Base-by-base conservation (phyloP, 2,888 invertebrate genomes). In the Dromius quadrimaculatus region DNA sequence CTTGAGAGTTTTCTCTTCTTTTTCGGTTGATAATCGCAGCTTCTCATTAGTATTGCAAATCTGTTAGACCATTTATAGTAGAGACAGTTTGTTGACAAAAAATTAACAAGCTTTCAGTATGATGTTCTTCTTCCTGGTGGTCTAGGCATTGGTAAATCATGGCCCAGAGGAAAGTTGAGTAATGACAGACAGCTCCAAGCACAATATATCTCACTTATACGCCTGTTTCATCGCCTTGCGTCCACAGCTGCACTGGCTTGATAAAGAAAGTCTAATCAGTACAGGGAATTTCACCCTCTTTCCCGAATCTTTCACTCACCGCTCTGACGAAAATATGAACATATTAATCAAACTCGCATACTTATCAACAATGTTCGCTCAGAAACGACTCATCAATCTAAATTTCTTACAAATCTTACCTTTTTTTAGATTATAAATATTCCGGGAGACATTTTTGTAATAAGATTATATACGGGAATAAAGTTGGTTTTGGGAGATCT, bases 171-270 rank as follows among this genome's bases (percentile, higher is more conserved):
- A 75, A 76, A 75, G 76, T 78, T 81, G 80, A 80, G 78, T 81
- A 79, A 81, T 80, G 80, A 79, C 79, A 76, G 78, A 79, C 79
- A 79, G 79, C 79, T 79, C 79, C 78, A 76, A 78, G 79, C 77
- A 78, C 77, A 79, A 80, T 81, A 81, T 79, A 80, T 80, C 80
- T 80, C 79, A 80, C 79, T 80, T 80, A 80, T 78, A 78, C 77
- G 77, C 76, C 76, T 78, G 79, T 80, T 80, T 80, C 79, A 80
- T 81, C 80, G 78, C 77, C 74, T 73, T 13, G 6, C 54, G n/a
- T 20, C 61, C n/a, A 38, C 23, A 61, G 19, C 22, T 41, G 61
- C 41, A 54, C 17, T 28, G 28, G 50, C 50, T 54, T 54, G 50
- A 54, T 54, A 54, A 54, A 54, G 50, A 54, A 54, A 54, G 50